Evolutionary conservation across 2,888 invertebrate species (phyloP), one percentile per base, ranked within the genome.

Genomic region (Terebella lapidaria): DNA sequence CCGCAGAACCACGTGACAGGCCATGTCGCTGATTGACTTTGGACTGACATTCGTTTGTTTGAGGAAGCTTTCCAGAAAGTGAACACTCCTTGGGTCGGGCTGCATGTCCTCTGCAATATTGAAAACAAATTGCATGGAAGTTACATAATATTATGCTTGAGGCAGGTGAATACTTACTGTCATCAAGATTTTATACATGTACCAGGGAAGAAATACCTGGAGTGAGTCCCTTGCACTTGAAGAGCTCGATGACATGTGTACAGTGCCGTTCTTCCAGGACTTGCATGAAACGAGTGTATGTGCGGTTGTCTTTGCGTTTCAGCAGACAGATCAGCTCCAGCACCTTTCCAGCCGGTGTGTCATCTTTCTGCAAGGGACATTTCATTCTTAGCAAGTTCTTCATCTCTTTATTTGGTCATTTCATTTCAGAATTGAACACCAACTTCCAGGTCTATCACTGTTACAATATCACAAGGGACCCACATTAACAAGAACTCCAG

Each of bases 291-390:
- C 57, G 35, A 25, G 25, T 59, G 46, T 35, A 63, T 1, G 63
- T 55, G 10, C 63, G 30, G 27, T 60, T 66, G 56, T 65, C 65
- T 47, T 65, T 65, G 10, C 55, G 35, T 26, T 63, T 65, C 25
- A 65, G 29, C n/a, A 63, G 22, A 27, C 63, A 66, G 2, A 66
- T 52, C n/a, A 66, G 42, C 45, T 65, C 65, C 46, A 66, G 25
- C 4, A 65, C 51, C 30, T 65, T 65, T 4, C 67, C 67, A 52
- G 56, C 58, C 15, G 10, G 49, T 35, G 64, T 64, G 27, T 66
- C 60, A 57, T 66, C 66, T 56, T 64, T 63, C 65, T 65, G 59
- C n/a, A 52, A 55, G n/a, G 28, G 42, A 35, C 42, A 35, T 35
- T 35, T 35, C n/a, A 15, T 35, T n/a, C 10, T 35, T 35, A 15